phyloP scores from a whole-genome alignment of 2,113 vertebrate species.

The Recurvirostra avosetta region DNA sequence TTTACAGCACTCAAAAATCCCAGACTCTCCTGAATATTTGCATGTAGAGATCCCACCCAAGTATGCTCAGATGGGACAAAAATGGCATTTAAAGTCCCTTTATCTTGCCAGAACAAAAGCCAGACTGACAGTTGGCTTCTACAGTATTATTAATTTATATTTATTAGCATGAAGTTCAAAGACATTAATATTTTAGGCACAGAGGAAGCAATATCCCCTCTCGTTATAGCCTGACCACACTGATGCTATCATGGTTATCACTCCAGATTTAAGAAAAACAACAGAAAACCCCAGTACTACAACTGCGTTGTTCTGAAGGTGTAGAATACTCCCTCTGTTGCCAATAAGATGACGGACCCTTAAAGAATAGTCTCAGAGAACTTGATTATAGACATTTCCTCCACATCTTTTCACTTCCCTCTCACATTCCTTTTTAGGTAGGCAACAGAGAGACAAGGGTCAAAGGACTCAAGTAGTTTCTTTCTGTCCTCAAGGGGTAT shows the following conservation, averaged over 20 bases:
- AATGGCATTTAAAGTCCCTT: neutral
- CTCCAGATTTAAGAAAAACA: neutral
- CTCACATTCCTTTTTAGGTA: neutral
- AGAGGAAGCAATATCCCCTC: neutral
- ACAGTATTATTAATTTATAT: neutral
- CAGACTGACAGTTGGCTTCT: neutral
- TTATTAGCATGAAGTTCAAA: slow-evolving; percentile 8
- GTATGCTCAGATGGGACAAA: neutral
- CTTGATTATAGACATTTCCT: neutral
- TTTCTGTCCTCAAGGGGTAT: neutral
- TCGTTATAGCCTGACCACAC: neutral
- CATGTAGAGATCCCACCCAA: neutral
- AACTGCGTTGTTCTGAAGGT: neutral
- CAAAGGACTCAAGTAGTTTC: neutral
- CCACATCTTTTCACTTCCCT: neutral
- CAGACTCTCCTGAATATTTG: neutral
- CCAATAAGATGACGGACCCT: neutral
- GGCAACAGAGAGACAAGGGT: neutral
- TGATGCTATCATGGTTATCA: neutral
- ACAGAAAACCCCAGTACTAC: neutral
- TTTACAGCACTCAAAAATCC: neutral
- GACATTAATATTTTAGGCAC: neutral
- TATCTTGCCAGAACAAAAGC: neutral
- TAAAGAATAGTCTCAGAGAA: neutral
- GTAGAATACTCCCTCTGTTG: neutral